Evolutionary conservation across 2,113 vertebrate species (phyloP).

Genomic region (Neopipo cinnamomea): DNA sequence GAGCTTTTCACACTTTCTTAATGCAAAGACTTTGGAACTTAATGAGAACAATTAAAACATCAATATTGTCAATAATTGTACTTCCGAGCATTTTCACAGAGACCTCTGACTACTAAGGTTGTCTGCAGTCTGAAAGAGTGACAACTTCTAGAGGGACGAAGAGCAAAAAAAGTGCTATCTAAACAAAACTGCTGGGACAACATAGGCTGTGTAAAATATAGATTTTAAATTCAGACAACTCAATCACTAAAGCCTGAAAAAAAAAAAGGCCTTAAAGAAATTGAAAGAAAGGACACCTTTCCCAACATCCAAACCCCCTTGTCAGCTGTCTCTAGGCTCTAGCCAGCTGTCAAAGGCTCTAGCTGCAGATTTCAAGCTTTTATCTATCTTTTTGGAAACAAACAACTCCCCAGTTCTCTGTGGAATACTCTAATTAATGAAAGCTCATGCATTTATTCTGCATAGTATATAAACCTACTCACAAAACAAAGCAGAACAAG

Average conservation of each 20-base stretch:
- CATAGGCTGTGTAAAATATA: neutral
- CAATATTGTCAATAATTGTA: slow-evolving; percentile 10
- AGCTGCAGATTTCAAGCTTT: slow-evolving; percentile 7
- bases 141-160: neutral
- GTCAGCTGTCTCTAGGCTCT: neutral
- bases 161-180: neutral
- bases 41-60: slow-evolving; percentile 48
- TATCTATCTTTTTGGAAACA: slow-evolving; percentile 33
- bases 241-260: neutral
- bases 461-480: neutral
- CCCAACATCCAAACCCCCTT: neutral
- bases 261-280: neutral
- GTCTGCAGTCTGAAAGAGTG: neutral
- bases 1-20: neutral
- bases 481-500: slow-evolving; percentile 38
- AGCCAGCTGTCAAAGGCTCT: slow-evolving; percentile 19
- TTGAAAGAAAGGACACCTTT: neutral
- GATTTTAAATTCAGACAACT: neutral
- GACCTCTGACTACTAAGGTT: neutral
- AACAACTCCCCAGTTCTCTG: slow-evolving; percentile 25
- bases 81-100: neutral
- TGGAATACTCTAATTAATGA: slow-evolving; percentile 42
- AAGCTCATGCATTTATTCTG: slow-evolving; percentile 54
- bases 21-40: slow-evolving; percentile 1
- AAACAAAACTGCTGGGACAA: neutral